Evolutionary conservation across 2,113 vertebrate genomes (phyloP).

Genomic region (Pelecanoides urinatrix): DNA sequence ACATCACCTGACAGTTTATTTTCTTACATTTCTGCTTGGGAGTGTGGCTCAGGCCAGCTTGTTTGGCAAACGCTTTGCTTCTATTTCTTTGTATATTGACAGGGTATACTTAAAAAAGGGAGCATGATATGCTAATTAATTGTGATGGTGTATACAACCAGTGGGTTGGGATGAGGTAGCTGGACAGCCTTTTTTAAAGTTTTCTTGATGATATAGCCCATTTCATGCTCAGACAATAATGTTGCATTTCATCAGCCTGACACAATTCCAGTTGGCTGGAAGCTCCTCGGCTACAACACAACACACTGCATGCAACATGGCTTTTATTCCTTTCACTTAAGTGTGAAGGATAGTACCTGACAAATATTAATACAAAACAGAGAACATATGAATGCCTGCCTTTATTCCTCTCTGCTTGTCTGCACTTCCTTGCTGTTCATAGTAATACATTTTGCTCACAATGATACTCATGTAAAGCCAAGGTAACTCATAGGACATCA

Average conservation of each 20-base stretch:
- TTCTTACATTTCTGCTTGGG: neutral
- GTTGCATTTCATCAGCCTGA: neutral
- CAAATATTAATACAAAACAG: neutral
- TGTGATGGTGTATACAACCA: neutral
- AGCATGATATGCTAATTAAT: neutral
- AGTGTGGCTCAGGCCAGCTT: neutral
- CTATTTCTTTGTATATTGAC: neutral
- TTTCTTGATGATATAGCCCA: neutral
- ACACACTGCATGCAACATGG: fast-evolving
- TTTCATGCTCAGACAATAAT: neutral
- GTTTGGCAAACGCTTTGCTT: neutral
- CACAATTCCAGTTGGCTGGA: neutral
- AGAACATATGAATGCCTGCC: neutral
- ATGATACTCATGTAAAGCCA: neutral
- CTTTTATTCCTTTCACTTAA: neutral
- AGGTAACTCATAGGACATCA: neutral
- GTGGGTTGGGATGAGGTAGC: neutral
- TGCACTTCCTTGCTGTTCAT: neutral
- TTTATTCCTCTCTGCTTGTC: neutral
- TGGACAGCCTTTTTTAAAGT: neutral
- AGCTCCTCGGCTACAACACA: neutral
- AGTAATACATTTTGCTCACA: neutral
- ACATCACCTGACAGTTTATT: neutral
- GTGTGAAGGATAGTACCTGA: neutral
- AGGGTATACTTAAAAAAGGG: neutral